These are phyloP conservation scores for Pammene fasciana DNA, from an alignment of 2,888 invertebrate species.

Conservation along the genomic window DNA sequence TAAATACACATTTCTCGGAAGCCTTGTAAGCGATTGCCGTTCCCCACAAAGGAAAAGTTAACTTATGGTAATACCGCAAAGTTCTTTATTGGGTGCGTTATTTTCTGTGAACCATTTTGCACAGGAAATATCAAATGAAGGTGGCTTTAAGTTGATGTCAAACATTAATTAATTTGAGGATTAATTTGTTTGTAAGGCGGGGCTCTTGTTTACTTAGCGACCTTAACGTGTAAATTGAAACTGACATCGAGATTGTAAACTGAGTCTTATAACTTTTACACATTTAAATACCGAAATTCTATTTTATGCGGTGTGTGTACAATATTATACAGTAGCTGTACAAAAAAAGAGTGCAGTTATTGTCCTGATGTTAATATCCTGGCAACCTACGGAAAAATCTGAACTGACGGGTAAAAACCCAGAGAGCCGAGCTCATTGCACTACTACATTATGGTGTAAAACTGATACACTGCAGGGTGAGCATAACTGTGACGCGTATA, in stretches of 20 bases:
- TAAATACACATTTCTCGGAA: slow-evolving; percentile 39
- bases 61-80: slow-evolving; percentile 30
- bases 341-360: too few species aligned
- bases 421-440: too few species aligned
- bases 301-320: too few species aligned
- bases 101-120: slow-evolving; percentile 11
- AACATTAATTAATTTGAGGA: slow-evolving; percentile 25
- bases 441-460: too few species aligned
- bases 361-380: too few species aligned
- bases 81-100: slow-evolving; percentile 24
- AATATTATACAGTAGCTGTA: too few species aligned
- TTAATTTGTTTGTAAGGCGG: slow-evolving; percentile 17
- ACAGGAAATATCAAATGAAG: slow-evolving; percentile 22
- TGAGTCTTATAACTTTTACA: neutral
- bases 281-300: neutral
- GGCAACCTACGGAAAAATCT: too few species aligned
- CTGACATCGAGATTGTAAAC: neutral
- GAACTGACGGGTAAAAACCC: too few species aligned
- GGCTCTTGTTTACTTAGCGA: neutral
- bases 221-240: neutral
- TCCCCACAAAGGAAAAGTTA: slow-evolving; percentile 33
- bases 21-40: slow-evolving; percentile 36
- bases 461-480: too few species aligned
- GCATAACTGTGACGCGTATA: too few species aligned
- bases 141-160: slow-evolving; percentile 26